Conservation (phyloP, 2,797 vertebrate species). For the Falco cherrug region DNA sequence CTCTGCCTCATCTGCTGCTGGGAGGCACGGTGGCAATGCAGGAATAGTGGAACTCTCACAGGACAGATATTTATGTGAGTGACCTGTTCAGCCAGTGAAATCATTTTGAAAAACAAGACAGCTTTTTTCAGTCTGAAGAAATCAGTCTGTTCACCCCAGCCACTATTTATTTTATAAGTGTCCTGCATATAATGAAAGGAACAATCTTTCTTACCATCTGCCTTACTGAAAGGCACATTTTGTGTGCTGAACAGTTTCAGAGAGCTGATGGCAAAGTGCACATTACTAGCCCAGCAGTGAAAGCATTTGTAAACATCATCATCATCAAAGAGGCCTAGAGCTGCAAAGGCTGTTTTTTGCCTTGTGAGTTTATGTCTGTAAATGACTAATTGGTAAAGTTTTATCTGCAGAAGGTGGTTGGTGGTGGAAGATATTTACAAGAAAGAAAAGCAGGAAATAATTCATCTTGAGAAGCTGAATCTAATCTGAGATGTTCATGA, state of each 20-base stretch:
- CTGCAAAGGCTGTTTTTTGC: constrained; percentile 70
- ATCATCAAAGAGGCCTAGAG: constrained; percentile 67
- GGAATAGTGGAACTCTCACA: not conserved
- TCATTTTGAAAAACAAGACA: not conserved
- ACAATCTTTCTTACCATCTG: constrained; percentile 69
- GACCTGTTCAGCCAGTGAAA: constrained; percentile 15
- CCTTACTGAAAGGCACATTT: constrained; percentile 55
- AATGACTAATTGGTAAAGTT: constrained; percentile 77
- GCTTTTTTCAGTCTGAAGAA: constrained; percentile 45
- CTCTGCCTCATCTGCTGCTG: not conserved
- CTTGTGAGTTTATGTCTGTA: constrained; percentile 71
- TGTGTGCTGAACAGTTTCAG: constrained; percentile 44
- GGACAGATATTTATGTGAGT: not conserved
- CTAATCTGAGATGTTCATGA: not conserved
- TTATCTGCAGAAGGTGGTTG: constrained; percentile 75
- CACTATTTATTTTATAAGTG: constrained; percentile 71
- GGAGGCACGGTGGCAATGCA: not conserved
- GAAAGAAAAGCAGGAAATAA: constrained; percentile 76
- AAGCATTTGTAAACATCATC: constrained; percentile 75
- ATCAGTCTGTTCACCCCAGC: not conserved
- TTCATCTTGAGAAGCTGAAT: constrained; percentile 66
- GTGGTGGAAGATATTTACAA: constrained; percentile 72
- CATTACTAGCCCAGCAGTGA: constrained; percentile 67
- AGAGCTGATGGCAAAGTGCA: constrained; percentile 72
- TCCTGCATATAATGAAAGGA: constrained; percentile 65